Conservation (phyloP, 2,797 vertebrate genomes). For the Darevskia mixta region DNA sequence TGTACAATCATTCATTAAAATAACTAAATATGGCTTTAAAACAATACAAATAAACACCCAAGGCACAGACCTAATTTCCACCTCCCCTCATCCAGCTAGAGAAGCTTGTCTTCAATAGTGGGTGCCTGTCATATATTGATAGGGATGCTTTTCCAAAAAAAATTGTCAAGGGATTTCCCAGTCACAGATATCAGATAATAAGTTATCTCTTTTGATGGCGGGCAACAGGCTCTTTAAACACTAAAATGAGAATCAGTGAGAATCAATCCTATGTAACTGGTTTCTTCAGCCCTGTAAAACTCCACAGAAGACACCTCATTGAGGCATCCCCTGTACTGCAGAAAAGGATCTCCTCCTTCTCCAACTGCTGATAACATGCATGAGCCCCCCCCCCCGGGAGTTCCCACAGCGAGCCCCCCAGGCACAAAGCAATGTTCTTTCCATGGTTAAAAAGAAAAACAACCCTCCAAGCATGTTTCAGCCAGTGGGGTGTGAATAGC, state of each 20-base stretch:
- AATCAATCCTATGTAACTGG: not conserved
- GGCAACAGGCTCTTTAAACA: too few species aligned
- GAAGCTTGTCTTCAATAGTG: too few species aligned
- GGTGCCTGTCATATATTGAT: too few species aligned
- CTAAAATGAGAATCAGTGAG: not conserved
- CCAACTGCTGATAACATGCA: not conserved
- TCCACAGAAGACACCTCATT: not conserved
- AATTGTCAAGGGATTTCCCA: too few species aligned
- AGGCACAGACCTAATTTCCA: too few species aligned
- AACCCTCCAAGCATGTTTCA: slow-evolving; percentile 41
- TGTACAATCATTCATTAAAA: too few species aligned
- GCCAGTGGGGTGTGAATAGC: slow-evolving; percentile 65
- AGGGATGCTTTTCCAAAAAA: too few species aligned
- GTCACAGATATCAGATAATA: too few species aligned
- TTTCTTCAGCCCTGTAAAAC: not conserved
- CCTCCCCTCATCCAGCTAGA: too few species aligned
- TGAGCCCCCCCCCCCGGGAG: not conserved
- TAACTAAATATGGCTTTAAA: too few species aligned
- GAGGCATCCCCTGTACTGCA: not conserved
- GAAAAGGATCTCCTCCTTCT: not conserved
- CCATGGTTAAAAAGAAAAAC: slow-evolving; percentile 39
- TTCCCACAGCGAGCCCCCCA: slow-evolving; percentile 11
- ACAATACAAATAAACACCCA: too few species aligned
- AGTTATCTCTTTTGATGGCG: too few species aligned
- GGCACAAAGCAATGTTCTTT: slow-evolving; percentile 16